Percentiles rank a stretch among this genome's conserved stretches.
phyloP scores from a whole-genome alignment of 64 coral and sea anemone species.

The Montipora capricornis region DNA sequence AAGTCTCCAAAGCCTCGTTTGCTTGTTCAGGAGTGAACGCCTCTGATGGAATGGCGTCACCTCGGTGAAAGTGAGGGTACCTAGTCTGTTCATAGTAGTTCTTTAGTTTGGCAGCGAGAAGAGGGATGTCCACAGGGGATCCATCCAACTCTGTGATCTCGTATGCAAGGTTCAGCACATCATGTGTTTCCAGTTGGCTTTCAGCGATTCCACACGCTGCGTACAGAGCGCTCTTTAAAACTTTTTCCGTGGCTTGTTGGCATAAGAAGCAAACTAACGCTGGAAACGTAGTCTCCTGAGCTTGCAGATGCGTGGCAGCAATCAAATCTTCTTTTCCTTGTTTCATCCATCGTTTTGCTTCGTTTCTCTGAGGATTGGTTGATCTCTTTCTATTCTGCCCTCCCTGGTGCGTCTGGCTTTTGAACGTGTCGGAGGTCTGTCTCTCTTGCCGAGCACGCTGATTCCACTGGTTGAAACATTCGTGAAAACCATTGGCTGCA shows the following conservation, averaged over 20 bases:
- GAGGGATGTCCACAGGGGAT: slow-evolving; percentile 81
- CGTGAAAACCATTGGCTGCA: slow-evolving; percentile 48
- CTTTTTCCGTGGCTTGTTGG: slow-evolving; percentile 94
- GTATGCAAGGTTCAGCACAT: slow-evolving; percentile 92
- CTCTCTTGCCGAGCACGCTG: slow-evolving; percentile 91
- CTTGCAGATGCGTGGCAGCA: slow-evolving; percentile 70
- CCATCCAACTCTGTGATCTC: slow-evolving; percentile 92
- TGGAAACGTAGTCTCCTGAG: slow-evolving; percentile 66
- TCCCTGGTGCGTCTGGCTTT: slow-evolving; percentile 43
- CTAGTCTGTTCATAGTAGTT: slow-evolving; percentile 92
- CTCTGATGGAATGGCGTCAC: slow-evolving; percentile 76
- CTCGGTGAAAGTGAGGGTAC: slow-evolving; percentile 91
- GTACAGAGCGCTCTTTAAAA: slow-evolving; percentile 87
- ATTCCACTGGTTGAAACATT: slow-evolving; percentile 91
- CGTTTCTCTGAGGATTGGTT: slow-evolving; percentile 71
- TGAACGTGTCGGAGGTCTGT: slow-evolving; percentile 90
- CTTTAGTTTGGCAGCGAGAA: slow-evolving; percentile 87
- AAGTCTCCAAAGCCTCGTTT: slow-evolving; percentile 75
- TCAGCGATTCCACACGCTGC: slow-evolving; percentile 86
- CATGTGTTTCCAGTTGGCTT: slow-evolving; percentile 91
- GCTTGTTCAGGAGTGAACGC: slow-evolving; percentile 83
- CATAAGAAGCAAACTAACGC: slow-evolving; percentile 89
- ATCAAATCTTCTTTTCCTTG: slow-evolving; percentile 86
- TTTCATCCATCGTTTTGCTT: slow-evolving; percentile 96
- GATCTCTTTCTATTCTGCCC: slow-evolving; percentile 42